A percentile compares a stretch with the other conserved stretches of the same genome.
Conservation (phyloP, 2,113 vertebrate species). For the Hippocampus guttulatus region DNA sequence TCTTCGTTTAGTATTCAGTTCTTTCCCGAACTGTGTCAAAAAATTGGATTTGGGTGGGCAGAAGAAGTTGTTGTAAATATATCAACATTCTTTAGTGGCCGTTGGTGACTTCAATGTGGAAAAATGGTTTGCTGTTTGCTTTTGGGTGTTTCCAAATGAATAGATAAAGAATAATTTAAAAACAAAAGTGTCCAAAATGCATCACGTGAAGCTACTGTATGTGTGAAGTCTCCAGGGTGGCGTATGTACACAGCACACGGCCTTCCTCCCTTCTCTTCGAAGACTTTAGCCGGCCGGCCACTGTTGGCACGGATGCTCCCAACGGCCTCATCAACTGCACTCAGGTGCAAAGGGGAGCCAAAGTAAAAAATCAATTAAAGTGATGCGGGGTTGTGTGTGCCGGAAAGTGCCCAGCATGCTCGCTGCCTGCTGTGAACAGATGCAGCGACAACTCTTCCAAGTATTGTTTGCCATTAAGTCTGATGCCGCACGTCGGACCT, state of each 20-base stretch:
- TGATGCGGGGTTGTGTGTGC: constrained; percentile 23
- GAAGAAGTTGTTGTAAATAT: too few relatives aligned
- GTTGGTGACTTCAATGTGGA: too few relatives aligned
- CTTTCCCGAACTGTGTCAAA: too few relatives aligned
- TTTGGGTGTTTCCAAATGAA: too few relatives aligned
- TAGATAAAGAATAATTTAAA: too few relatives aligned
- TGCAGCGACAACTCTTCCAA: constrained; percentile 19
- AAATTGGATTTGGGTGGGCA: too few relatives aligned
- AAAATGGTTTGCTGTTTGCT: too few relatives aligned
- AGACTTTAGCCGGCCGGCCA: constrained; percentile 62
- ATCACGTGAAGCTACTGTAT: neutral
- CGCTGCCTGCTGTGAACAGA: constrained; percentile 29
- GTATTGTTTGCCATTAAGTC: constrained; percentile 1
- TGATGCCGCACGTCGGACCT: neutral
- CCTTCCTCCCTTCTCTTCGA: neutral
- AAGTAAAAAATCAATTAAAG: constrained; percentile 30
- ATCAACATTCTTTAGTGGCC: too few relatives aligned
- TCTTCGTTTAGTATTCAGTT: too few relatives aligned
- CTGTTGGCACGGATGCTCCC: constrained; percentile 61
- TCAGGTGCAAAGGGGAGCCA: constrained; percentile 40
- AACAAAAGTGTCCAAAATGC: neutral
- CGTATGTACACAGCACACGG: neutral
- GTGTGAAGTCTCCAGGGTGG: constrained; percentile 33
- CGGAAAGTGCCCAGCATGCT: constrained; percentile 26
- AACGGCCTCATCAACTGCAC: constrained; percentile 75